phyloP scores from a whole-genome alignment of 2,797 vertebrate genomes.

The Sebastes variabilis region DNA sequence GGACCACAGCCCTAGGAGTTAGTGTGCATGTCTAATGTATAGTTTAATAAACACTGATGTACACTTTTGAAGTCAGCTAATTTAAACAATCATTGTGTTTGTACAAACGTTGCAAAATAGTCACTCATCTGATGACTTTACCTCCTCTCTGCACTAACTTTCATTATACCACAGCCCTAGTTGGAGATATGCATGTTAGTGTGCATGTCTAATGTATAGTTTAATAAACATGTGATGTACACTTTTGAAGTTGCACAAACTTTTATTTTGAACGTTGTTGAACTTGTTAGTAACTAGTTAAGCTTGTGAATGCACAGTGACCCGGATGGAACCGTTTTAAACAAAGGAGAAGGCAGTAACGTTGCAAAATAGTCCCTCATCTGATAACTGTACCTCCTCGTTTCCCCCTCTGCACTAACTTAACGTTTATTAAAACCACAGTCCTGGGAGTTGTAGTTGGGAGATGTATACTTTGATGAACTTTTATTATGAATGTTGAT shows the following conservation, averaged over 20 bases:
- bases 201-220: too few species aligned
- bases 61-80: too few species aligned
- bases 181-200: too few species aligned
- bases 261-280: neutral
- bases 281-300: neutral
- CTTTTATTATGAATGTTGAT: neutral
- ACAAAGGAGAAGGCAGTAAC: conserved; percentile 71
- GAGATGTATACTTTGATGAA: neutral
- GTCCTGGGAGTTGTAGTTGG: too few species aligned
- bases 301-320: conserved; percentile 29
- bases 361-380: neutral
- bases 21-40: neutral
- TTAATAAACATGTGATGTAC: rapidly evolving
- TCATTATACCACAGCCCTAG: too few species aligned
- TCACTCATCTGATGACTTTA: too few species aligned
- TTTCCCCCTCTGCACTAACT: neutral
- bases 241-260: neutral
- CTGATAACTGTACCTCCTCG: neutral
- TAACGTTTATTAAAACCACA: neutral
- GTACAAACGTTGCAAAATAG: neutral
- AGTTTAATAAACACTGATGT: too few species aligned
- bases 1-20: too few species aligned
- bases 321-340: conserved; percentile 74
- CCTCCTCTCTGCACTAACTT: too few species aligned
- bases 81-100: neutral